A percentile compares a stretch with the other conserved stretches of the same genome.
Conservation (phyloP, 2,113 vertebrate genomes). For the Ploceus nigricollis region DNA sequence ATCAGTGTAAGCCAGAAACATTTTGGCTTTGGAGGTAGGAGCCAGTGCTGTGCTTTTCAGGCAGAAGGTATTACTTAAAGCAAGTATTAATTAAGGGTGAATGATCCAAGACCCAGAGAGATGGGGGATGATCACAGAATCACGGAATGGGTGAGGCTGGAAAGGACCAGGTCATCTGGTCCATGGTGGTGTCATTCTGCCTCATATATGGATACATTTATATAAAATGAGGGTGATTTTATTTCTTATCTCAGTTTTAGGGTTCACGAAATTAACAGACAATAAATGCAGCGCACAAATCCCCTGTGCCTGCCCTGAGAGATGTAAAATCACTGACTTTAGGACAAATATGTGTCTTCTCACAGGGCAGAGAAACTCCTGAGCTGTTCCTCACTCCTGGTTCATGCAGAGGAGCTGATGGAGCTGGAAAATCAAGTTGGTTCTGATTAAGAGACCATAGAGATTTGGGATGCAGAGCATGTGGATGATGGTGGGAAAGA, state of each 20-base stretch:
- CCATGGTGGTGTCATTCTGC: neutral
- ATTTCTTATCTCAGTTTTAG: neutral
- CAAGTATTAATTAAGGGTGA: neutral
- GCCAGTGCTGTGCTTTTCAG: neutral
- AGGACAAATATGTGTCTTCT: fast-evolving
- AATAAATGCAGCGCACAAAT: neutral
- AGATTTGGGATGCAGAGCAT: neutral
- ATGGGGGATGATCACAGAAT: no score
- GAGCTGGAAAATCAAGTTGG: neutral
- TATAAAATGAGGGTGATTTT: neutral
- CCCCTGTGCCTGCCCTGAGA: neutral
- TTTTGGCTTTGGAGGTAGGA: neutral
- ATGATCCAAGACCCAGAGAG: neutral
- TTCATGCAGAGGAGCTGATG: neutral
- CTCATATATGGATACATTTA: neutral
- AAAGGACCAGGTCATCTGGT: neutral
- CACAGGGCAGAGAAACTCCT: neutral
- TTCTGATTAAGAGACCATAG: neutral
- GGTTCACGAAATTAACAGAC: neutral
- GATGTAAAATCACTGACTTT: neutral
- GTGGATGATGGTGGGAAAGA: neutral
- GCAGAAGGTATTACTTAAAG: neutral
- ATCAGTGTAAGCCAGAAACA: neutral
- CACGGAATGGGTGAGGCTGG: no score
- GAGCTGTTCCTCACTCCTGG: neutral